phyloP scores from a whole-genome alignment of 1,140 invertebrate genomes.

The Bombus fervidus region DNA sequence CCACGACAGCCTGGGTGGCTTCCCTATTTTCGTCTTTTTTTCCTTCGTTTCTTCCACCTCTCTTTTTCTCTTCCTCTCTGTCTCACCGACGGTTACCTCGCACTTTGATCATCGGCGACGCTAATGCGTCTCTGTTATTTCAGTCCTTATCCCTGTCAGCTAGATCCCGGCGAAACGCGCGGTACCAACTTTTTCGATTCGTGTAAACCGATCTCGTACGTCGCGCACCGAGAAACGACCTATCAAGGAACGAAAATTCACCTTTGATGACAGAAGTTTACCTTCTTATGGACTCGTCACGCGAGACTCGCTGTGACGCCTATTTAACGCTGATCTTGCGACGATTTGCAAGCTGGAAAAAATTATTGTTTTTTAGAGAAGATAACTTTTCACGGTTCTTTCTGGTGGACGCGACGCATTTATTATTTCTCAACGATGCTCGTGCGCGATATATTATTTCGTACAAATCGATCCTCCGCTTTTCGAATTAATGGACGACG shows the following conservation, averaged over 20 bases:
- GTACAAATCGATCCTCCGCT: background rate
- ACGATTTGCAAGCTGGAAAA: background rate
- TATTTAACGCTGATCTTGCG: background rate
- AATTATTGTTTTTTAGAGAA: background rate
- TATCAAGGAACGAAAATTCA: background rate
- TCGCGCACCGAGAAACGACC: background rate
- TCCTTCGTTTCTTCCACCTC: constrained; percentile 57
- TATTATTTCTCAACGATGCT: background rate
- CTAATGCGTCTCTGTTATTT: constrained; percentile 81
- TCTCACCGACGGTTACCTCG: constrained; percentile 55
- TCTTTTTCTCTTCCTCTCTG: constrained; percentile 37
- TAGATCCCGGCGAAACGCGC: constrained; percentile 49
- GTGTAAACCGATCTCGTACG: constrained; percentile 66
- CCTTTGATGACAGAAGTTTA: background rate
- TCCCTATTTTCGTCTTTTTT: constrained; percentile 78
- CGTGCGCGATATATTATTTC: background rate
- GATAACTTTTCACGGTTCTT: too few species aligned
- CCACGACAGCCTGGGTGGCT: constrained; percentile 77
- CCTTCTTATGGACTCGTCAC: background rate
- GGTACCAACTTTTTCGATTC: constrained; percentile 62
- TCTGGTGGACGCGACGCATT: too few species aligned
- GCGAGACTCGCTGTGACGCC: too few species aligned
- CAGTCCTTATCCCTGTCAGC: constrained; percentile 75
- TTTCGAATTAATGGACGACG: background rate
- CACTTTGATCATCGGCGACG: constrained; percentile 77